phyloP scores from a whole-genome alignment of 92 coral and sea anemone genomes.

The Zoanthus sociatus region DNA sequence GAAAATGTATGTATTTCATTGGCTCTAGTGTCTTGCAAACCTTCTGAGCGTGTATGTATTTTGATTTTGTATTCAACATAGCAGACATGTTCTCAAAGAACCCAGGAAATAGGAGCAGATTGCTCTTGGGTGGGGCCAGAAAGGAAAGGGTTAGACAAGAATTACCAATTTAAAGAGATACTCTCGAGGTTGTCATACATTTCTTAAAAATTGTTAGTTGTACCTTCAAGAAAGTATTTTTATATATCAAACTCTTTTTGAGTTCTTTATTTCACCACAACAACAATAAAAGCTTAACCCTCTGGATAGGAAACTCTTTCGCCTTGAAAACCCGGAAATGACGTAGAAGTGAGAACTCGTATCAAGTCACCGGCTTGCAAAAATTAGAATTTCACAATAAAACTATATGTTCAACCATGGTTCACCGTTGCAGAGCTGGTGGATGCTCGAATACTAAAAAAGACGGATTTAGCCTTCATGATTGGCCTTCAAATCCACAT shows the following conservation, averaged over 20 bases:
- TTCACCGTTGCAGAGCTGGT: not conserved
- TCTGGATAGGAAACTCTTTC: too few relatives aligned
- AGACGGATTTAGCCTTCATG: not conserved
- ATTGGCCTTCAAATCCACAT: not conserved
- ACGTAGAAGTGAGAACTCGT: not conserved
- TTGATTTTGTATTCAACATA: not conserved
- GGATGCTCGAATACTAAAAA: constrained; percentile 19
- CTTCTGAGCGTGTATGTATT: not conserved
- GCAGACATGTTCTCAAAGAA: not conserved
- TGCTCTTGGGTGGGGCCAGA: not conserved
- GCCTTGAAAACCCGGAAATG: constrained; percentile 11
- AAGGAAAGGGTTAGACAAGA: too few relatives aligned
- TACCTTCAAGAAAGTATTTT: not conserved
- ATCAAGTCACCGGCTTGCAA: not conserved
- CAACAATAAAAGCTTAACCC: not conserved
- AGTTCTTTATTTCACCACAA: constrained; percentile 30
- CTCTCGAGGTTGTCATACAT: too few relatives aligned
- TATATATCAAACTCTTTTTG: too few relatives aligned
- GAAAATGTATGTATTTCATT: not conserved
- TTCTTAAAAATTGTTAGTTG: not conserved
- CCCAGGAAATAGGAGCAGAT: not conserved
- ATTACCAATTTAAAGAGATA: too few relatives aligned
- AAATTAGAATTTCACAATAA: not conserved
- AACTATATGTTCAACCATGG: constrained; percentile 10
- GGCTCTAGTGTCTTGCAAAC: not conserved